Conservation (phyloP, 2,888 invertebrate genomes). For the Polydrusus tereticollis region DNA sequence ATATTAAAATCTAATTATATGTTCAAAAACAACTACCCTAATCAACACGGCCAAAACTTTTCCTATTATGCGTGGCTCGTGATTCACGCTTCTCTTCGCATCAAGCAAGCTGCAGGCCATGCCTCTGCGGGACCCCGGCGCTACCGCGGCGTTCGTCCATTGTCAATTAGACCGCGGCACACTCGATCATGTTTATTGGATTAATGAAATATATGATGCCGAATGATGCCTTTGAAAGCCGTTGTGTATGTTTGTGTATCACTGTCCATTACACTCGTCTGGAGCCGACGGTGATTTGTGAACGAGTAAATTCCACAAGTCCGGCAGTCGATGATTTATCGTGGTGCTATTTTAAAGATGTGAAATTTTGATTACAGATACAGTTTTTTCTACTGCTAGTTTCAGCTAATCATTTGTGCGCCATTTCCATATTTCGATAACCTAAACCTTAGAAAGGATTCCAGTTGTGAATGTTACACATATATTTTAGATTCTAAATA, state of each 20-base stretch:
- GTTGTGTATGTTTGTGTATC: conserved; percentile 37
- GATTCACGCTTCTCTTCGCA: conserved; percentile 35
- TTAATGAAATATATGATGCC: conserved; percentile 63
- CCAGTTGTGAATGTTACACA: too few relatives aligned
- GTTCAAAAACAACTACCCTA: conserved; percentile 5
- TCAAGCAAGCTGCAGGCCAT: conserved; percentile 50
- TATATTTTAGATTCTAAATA: too few relatives aligned
- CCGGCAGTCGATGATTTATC: conserved; percentile 53
- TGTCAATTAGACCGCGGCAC: conserved; percentile 62
- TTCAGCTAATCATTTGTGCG: too few relatives aligned
- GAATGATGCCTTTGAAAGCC: conserved; percentile 48
- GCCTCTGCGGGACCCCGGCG: conserved; percentile 56
- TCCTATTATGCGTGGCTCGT: conserved; percentile 11
- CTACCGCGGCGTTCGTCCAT: conserved; percentile 61
- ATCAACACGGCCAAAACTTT: not conserved
- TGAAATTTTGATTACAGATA: not conserved
- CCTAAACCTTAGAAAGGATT: too few relatives aligned
- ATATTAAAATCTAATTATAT: too few relatives aligned
- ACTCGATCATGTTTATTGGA: conserved; percentile 64
- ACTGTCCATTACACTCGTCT: conserved; percentile 63
- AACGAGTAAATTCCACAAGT: conserved; percentile 54
- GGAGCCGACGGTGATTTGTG: conserved; percentile 60
- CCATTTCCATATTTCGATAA: too few relatives aligned
- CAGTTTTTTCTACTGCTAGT: too few relatives aligned
- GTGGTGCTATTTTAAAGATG: conserved; percentile 15